Conservation (phyloP, 1,140 invertebrate genomes). For the Diabrotica undecimpunctata region DNA sequence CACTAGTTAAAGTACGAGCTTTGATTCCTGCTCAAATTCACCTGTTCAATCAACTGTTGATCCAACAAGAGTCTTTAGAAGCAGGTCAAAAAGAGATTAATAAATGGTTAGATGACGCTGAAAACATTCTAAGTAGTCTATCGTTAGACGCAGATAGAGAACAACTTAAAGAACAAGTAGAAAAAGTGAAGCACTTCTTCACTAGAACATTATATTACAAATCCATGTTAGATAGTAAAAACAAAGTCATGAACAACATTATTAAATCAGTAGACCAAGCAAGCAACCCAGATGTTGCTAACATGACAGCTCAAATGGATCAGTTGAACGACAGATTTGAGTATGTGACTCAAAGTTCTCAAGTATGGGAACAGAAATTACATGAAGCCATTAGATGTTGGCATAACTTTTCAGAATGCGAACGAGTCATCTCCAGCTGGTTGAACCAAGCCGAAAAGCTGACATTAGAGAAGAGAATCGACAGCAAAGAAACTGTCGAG, state of each 20-base stretch:
- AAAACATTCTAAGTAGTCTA: constrained; percentile 63
- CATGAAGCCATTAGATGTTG: constrained; percentile 77
- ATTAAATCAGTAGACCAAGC: constrained; percentile 70
- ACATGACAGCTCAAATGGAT: constrained; percentile 67
- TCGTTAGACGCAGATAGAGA: constrained; percentile 69
- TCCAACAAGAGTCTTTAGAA: constrained; percentile 87
- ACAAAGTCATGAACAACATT: constrained; percentile 89
- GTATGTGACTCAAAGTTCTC: constrained; percentile 66
- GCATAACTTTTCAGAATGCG: constrained; percentile 79
- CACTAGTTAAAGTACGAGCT: constrained; percentile 75
- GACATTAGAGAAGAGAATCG: constrained; percentile 75
- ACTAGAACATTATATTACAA: constrained; percentile 84
- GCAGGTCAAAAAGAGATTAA: constrained; percentile 80
- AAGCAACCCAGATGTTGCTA: constrained; percentile 67
- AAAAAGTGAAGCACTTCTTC: constrained; percentile 84
- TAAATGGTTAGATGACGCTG: constrained; percentile 81
- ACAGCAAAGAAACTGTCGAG: constrained; percentile 76
- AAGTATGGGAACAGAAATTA: constrained; percentile 74
- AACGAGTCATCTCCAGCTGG: constrained; percentile 80
- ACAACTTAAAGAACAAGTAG: constrained; percentile 67
- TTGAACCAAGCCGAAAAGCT: constrained; percentile 77
- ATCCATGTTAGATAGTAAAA: constrained; percentile 91
- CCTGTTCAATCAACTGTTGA: constrained; percentile 75
- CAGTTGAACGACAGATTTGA: constrained; percentile 80
- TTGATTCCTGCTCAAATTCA: constrained; percentile 76